These are phyloP conservation scores for Ceratothoa steindachneri DNA, from an alignment of 2,888 invertebrate species.

Conservation along the genomic window DNA sequence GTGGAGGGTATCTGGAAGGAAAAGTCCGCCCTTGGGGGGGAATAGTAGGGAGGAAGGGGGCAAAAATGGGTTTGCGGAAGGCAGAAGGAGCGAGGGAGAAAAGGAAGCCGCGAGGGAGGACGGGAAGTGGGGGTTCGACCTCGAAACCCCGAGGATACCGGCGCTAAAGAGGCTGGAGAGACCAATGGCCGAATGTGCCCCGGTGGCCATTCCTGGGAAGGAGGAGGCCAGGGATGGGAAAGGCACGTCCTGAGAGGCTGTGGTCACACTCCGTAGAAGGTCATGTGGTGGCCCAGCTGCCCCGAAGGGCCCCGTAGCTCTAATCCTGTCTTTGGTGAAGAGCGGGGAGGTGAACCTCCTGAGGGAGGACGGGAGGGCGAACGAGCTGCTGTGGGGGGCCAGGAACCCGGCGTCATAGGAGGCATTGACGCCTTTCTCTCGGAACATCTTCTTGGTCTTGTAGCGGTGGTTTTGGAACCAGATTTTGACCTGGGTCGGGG, in stretches of 20 bases:
- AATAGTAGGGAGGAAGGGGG: neutral
- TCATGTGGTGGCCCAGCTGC: neutral
- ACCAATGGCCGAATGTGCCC: neutral
- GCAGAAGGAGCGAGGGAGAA: neutral
- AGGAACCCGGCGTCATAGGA: conserved; percentile 19
- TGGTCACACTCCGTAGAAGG: neutral
- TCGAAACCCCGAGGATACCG: neutral
- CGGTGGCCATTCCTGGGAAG: neutral
- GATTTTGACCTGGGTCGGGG: conserved; percentile 93
- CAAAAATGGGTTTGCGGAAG: neutral
- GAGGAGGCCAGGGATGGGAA: neutral
- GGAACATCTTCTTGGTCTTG: conserved; percentile 96
- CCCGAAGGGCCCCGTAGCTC: neutral
- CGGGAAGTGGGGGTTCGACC: neutral
- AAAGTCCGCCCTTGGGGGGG: neutral
- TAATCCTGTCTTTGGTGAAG: conserved; percentile 1
- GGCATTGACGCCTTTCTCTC: conserved; percentile 59
- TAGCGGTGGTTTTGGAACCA: conserved; percentile 99
- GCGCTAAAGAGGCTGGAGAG: neutral
- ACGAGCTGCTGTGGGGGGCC: neutral
- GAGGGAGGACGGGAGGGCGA: neutral
- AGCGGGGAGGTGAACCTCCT: neutral
- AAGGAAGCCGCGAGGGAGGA: neutral
- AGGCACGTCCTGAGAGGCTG: neutral
- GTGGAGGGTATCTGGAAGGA: neutral